A percentile compares a stretch with the other conserved stretches of the same genome.
Evolutionary conservation across 2,113 vertebrate species (phyloP).

Genomic region (Heterotilapia buettikoferi): DNA sequence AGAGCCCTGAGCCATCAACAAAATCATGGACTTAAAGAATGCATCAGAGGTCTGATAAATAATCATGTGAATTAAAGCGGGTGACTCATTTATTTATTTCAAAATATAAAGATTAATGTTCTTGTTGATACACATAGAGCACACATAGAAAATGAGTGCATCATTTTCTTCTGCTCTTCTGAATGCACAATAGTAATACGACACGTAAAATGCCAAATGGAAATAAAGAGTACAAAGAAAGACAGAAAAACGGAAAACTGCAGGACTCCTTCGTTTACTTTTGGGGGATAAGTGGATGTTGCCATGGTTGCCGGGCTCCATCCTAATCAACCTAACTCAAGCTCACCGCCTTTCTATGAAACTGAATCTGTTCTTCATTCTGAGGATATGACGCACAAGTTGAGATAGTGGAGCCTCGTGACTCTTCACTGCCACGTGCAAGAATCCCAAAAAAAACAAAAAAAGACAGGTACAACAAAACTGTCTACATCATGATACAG

Average conservation of each 20-base stretch:
- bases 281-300: conserved; percentile 6
- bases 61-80: not conserved
- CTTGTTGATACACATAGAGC: not conserved
- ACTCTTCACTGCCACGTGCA: not conserved
- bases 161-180: not conserved
- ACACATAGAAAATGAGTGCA: not conserved
- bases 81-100: not conserved
- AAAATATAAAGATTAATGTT: not conserved
- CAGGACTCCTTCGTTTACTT: not conserved
- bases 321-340: conserved; percentile 25
- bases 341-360: conserved; percentile 26
- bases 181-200: not conserved
- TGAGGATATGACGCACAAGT: conserved; percentile 28
- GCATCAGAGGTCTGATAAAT: not conserved
- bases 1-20: not conserved
- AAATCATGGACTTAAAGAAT: not conserved
- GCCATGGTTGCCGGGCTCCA: conserved; percentile 29
- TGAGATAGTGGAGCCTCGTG: not conserved
- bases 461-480: not conserved
- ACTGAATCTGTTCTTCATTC: conserved; percentile 52
- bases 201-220: not conserved
- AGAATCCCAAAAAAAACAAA: not conserved
- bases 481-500: not conserved
- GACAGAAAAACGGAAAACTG: conserved; percentile 1
- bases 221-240: not conserved